phyloP scores from a whole-genome alignment of 2,797 vertebrate genomes.

The Cephalopachus bancanus region DNA sequence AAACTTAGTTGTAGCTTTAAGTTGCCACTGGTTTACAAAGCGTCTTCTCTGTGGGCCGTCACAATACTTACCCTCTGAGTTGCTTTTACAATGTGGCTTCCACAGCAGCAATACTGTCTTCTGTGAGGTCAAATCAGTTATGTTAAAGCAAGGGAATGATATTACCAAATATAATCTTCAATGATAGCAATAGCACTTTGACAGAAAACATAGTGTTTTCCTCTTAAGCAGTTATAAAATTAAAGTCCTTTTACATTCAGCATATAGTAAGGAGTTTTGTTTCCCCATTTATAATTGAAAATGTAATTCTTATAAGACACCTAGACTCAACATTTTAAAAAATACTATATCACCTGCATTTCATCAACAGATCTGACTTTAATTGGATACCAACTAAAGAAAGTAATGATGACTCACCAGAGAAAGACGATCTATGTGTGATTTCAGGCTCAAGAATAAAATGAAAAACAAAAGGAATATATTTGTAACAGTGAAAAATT shows the following conservation, averaged over 20 bases:
- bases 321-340: neutral
- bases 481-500: constrained; percentile 2
- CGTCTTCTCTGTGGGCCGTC: constrained; percentile 7
- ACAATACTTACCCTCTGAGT: neutral
- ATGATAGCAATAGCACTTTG: neutral
- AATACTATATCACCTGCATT: neutral
- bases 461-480: neutral
- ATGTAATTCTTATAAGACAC: constrained; percentile 60
- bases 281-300: neutral
- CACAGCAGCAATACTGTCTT: neutral
- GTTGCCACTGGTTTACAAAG: neutral
- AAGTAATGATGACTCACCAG: neutral
- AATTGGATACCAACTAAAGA: neutral
- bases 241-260: neutral
- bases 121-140: neutral
- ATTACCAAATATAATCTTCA: neutral
- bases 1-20: neutral
- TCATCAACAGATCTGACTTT: constrained; percentile 52
- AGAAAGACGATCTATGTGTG: constrained; percentile 45
- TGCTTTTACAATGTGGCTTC: neutral
- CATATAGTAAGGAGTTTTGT: neutral
- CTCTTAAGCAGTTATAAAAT: neutral
- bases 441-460: constrained; percentile 63
- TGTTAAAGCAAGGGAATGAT: neutral
- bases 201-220: neutral